Evolutionary conservation across 92 coral and sea anemone genomes (phyloP), one percentile per base, ranked within the genome.

Genomic region (Montipora capitata): DNA sequence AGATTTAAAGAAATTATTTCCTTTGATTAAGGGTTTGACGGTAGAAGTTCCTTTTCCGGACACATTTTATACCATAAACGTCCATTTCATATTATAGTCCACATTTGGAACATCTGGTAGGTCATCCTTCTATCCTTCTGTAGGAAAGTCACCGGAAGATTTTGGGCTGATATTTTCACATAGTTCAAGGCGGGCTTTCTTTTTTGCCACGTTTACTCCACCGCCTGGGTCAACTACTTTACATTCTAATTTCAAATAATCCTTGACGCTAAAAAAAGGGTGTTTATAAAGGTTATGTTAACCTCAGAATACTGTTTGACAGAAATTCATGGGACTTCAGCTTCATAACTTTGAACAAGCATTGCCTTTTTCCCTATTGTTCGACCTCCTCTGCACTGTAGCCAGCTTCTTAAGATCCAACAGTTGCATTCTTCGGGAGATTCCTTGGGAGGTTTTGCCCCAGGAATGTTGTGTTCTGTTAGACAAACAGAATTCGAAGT

Each of bases 371-470:
- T n/a, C n/a, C n/a, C n/a, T n/a, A n/a, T n/a, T n/a, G n/a, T n/a
- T n/a, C n/a, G n/a, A n/a, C n/a, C n/a, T n/a, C n/a, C n/a, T n/a
- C n/a, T n/a, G n/a, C n/a, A n/a, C n/a, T n/a, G n/a, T n/a, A n/a
- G n/a, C n/a, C n/a, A n/a, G n/a, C n/a, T n/a, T n/a, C n/a, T n/a
- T n/a, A n/a, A n/a, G n/a, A n/a, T n/a, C n/a, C n/a, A n/a, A n/a
- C n/a, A n/a, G n/a, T n/a, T n/a, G n/a, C n/a, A n/a, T n/a, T 90
- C 75, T 79, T 91, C 94, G 39, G 85, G 77, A 74, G 94, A 74
- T 69, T 61, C 90, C 39, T 87, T 76, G 16, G 85, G 85, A 74
- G 81, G 84, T 83, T 86, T 85, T 58, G 94, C 88, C 80, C 91
- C 94, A 12, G 93, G 90, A 72, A 85, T 79, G 78, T 90, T 91